Evolutionary conservation across 2,888 invertebrate genomes (phyloP).

Genomic region (Aspidapion aeneum): DNA sequence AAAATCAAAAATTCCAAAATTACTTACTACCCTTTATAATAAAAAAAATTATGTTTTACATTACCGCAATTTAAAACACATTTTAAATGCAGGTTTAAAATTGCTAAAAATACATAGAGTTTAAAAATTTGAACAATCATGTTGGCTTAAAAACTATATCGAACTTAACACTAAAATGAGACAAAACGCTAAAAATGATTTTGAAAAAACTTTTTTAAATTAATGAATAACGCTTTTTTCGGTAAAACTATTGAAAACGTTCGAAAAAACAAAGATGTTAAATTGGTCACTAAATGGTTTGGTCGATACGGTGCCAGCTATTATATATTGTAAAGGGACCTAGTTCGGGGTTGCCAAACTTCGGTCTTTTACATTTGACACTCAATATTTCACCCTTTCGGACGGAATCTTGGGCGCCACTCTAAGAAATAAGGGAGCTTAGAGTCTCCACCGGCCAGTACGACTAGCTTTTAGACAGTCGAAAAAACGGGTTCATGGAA

Average conservation of each 20-base stretch:
- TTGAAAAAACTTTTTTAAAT: not conserved
- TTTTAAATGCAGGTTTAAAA: conserved; percentile 4
- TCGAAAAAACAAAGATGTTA: no score
- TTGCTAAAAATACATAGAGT: conserved; percentile 6
- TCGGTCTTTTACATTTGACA: no score
- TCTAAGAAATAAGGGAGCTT: no score
- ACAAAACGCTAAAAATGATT: not conserved
- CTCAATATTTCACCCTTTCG: no score
- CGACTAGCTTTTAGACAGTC: no score
- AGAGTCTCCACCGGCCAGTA: no score
- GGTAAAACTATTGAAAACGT: not conserved
- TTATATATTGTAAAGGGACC: no score
- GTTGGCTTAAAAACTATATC: no score
- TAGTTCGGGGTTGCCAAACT: no score
- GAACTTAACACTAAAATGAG: not conserved
- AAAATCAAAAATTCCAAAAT: conserved; percentile 5
- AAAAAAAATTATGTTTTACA: conserved; percentile 10
- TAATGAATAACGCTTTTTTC: not conserved
- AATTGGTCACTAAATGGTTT: not conserved
- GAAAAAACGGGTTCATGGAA: no score
- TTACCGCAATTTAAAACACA: conserved; percentile 10
- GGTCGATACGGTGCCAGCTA: not conserved
- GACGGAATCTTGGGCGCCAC: no score
- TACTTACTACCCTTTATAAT: conserved; percentile 4
- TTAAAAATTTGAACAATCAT: not conserved